Percentiles rank a stretch among this genome's conserved stretches.
Conservation (phyloP, 2,888 invertebrate genomes). For the Chloromyia formosa region DNA sequence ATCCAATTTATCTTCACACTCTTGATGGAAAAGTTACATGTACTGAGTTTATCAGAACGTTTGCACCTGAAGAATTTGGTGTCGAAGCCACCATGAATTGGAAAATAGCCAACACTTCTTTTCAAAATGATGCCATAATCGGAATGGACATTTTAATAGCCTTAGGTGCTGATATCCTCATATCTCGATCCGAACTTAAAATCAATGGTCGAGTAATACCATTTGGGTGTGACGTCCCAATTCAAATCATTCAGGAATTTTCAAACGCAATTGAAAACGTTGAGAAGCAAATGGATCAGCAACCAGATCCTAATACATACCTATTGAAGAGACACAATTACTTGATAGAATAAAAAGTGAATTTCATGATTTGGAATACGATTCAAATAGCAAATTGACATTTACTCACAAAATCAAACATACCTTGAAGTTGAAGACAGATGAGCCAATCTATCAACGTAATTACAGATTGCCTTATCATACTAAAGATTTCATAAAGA, state of each 20-base stretch:
- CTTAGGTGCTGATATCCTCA: slow-evolving; percentile 1
- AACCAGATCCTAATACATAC: slow-evolving; percentile 16
- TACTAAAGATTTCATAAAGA: too few relatives aligned
- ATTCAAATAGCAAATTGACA: neutral
- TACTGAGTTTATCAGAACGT: too few relatives aligned
- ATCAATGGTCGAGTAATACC: neutral
- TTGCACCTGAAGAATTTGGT: too few relatives aligned
- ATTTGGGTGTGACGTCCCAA: slow-evolving; percentile 2
- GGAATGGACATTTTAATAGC: too few relatives aligned
- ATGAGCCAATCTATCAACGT: too few relatives aligned
- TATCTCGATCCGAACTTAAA: slow-evolving; percentile 5
- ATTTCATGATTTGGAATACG: neutral
- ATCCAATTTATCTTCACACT: too few relatives aligned
- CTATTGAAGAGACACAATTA: neutral
- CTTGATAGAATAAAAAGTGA: neutral
- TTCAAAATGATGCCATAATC: neutral
- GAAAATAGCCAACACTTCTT: slow-evolving; percentile 3
- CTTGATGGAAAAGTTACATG: too few relatives aligned
- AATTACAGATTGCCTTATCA: too few relatives aligned
- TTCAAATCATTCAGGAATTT: slow-evolving; percentile 9
- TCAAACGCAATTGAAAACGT: slow-evolving; percentile 9
- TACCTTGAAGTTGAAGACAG: neutral
- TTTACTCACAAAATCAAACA: neutral
- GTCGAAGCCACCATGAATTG: too few relatives aligned
- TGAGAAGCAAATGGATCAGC: slow-evolving; percentile 8